These are phyloP conservation scores for Tiliqua scincoides DNA, from an alignment of 2,113 vertebrate genomes.

Conservation along the genomic window DNA sequence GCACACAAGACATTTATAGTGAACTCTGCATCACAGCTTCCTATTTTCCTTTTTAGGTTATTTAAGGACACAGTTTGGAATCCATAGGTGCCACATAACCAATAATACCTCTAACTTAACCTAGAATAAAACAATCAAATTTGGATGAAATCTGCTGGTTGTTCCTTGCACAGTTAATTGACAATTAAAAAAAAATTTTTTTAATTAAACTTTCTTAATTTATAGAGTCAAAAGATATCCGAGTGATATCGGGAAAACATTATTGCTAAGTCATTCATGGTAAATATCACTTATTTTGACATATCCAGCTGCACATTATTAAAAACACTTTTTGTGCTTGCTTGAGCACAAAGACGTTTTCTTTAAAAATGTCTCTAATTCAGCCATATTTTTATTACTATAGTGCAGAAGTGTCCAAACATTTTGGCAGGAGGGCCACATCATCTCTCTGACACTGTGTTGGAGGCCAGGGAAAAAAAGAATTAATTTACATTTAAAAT, in stretches of 20 bases:
- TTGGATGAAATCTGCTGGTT: background rate
- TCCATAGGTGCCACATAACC: background rate
- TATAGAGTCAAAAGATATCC: no score
- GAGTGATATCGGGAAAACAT: no score
- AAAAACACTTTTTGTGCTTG: background rate
- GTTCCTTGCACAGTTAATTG: background rate
- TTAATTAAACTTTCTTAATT: no score
- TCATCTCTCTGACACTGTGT: no score
- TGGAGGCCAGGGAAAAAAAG: no score
- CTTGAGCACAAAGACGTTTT: background rate
- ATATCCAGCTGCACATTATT: background rate
- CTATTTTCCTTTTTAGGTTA: background rate
- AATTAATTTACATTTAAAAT: no score
- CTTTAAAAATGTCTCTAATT: background rate
- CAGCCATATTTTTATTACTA: background rate
- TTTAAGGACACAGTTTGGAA: background rate
- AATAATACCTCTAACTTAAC: background rate
- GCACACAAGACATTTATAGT: background rate
- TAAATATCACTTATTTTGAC: background rate
- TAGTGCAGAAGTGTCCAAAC: no score
- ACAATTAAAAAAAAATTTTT: no score
- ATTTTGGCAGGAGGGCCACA: no score
- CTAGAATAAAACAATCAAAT: background rate
- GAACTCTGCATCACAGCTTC: background rate
- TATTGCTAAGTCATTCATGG: background rate